Evolutionary conservation across 2,888 invertebrate species (phyloP).

Genomic region (Tinea semifulvella): DNA sequence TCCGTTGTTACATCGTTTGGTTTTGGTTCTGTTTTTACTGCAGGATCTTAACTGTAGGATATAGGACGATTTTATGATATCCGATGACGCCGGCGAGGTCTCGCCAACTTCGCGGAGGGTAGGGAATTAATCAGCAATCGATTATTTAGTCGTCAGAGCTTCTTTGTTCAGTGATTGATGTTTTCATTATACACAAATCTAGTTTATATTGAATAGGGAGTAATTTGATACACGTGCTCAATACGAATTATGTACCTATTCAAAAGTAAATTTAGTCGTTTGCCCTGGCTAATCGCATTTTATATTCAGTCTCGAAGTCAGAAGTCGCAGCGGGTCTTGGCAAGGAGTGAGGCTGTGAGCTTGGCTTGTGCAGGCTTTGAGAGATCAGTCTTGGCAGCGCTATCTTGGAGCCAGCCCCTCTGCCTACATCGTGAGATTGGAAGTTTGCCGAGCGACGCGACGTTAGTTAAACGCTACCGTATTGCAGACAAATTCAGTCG

Average conservation of each 20-base stretch:
- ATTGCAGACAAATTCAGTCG: slow-evolving; percentile 27
- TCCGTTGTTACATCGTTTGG: slow-evolving; percentile 1
- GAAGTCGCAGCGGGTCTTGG: slow-evolving; percentile 11
- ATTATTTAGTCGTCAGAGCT: slow-evolving; percentile 11
- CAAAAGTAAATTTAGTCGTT: slow-evolving; percentile 5
- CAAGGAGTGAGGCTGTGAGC: slow-evolving; percentile 4
- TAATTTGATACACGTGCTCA: slow-evolving; percentile 9
- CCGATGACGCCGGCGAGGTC: slow-evolving; percentile 3
- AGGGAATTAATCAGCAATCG: slow-evolving; percentile 10
- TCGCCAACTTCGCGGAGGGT: slow-evolving; percentile 1
- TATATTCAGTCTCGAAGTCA: slow-evolving; percentile 1
- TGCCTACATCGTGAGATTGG: slow-evolving; percentile 28
- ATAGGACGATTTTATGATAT: slow-evolving; percentile 8
- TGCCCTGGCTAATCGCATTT: slow-evolving; percentile 2
- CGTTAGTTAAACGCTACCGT: slow-evolving; percentile 44
- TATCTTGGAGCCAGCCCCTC: slow-evolving; percentile 32
- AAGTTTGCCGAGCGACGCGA: slow-evolving; percentile 45
- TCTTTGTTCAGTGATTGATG: slow-evolving; percentile 10
- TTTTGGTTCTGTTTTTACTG: not conserved
- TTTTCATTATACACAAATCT: slow-evolving; percentile 8
- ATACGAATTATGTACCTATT: slow-evolving; percentile 5
- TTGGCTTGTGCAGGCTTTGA: slow-evolving; percentile 11
- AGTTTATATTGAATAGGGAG: not conserved
- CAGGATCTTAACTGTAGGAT: not conserved
- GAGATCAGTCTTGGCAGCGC: slow-evolving; percentile 28